Conservation (phyloP, 2,797 vertebrate genomes). For the Nyctalus aviator region DNA sequence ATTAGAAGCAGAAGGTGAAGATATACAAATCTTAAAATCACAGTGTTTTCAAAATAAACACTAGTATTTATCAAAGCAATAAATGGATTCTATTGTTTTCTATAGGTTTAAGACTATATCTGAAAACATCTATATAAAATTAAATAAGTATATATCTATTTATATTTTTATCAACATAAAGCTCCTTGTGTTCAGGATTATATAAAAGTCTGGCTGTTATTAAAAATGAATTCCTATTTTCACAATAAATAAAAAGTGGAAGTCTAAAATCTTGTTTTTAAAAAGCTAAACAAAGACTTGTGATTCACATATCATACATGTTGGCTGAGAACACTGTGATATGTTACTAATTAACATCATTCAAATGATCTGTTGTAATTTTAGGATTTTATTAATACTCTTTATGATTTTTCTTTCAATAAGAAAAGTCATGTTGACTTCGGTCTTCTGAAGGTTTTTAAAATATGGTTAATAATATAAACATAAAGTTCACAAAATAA, state of each 20-base stretch:
- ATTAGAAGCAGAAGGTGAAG: conserved; percentile 28
- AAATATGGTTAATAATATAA: conserved; percentile 37
- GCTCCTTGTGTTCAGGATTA: not conserved
- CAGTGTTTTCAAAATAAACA: not conserved
- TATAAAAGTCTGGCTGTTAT: not conserved
- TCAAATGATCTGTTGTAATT: conserved; percentile 31
- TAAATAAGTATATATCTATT: not conserved
- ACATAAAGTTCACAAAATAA: conserved; percentile 35
- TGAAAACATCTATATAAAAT: conserved; percentile 36
- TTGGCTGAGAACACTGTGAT: not conserved
- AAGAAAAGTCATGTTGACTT: conserved; percentile 21
- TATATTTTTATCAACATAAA: conserved; percentile 2
- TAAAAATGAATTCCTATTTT: conserved; percentile 18
- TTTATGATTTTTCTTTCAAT: not conserved
- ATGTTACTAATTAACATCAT: not conserved
- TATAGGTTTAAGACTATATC: not conserved
- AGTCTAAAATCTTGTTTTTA: conserved; percentile 20
- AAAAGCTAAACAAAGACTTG: conserved; percentile 41
- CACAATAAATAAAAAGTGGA: conserved; percentile 44
- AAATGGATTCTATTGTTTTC: not conserved
- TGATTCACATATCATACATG: not conserved
- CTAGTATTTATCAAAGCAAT: conserved; percentile 27
- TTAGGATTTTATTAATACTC: not conserved
- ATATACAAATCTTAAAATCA: not conserved
- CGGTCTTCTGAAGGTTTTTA: conserved; percentile 10